A percentile compares a stretch with the other conserved stretches of the same genome.
Evolutionary conservation across 2,888 invertebrate species (phyloP).

Genomic region (Tenthredo scrophulariae): DNA sequence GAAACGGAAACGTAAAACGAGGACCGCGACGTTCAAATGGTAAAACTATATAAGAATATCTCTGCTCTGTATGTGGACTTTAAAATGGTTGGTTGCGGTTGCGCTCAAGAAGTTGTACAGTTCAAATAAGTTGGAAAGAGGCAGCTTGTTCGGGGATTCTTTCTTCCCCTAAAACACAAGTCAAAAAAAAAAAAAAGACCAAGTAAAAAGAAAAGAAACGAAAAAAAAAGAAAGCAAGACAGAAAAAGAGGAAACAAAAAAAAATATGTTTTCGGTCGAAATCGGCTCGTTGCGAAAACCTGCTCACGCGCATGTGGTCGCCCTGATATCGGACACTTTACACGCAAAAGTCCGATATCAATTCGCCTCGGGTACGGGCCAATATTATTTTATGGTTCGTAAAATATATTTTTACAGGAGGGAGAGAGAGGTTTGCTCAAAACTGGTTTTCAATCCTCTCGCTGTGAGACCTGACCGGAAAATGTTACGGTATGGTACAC

Average conservation of each 20-base stretch:
- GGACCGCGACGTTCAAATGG: slow-evolving; percentile 67
- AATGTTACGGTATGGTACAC: slow-evolving; percentile 23
- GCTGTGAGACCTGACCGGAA: slow-evolving; percentile 27
- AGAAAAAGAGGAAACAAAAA: not conserved
- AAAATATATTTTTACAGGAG: slow-evolving; percentile 44
- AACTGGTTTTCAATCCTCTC: slow-evolving; percentile 37
- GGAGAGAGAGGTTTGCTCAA: slow-evolving; percentile 58
- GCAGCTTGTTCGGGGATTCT: not conserved
- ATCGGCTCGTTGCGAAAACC: slow-evolving; percentile 37
- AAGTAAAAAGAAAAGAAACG: not conserved
- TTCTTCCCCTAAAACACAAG: not conserved
- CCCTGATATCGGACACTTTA: slow-evolving; percentile 50
- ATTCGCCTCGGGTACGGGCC: slow-evolving; percentile 40
- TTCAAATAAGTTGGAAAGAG: not conserved
- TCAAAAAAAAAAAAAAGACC: not conserved
- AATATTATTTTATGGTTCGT: slow-evolving; percentile 53
- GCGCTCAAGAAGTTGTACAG: slow-evolving; percentile 5
- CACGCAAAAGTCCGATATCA: slow-evolving; percentile 52
- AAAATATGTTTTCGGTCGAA: slow-evolving; percentile 31
- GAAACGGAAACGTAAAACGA: slow-evolving; percentile 65
- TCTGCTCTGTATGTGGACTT: slow-evolving; percentile 58
- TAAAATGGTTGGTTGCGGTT: slow-evolving; percentile 18
- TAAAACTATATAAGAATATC: slow-evolving; percentile 67
- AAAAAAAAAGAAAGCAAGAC: not conserved
- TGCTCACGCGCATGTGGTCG: slow-evolving; percentile 35